Evolutionary conservation across 2,113 vertebrate genomes (phyloP).

Genomic region (Mellivora capensis): DNA sequence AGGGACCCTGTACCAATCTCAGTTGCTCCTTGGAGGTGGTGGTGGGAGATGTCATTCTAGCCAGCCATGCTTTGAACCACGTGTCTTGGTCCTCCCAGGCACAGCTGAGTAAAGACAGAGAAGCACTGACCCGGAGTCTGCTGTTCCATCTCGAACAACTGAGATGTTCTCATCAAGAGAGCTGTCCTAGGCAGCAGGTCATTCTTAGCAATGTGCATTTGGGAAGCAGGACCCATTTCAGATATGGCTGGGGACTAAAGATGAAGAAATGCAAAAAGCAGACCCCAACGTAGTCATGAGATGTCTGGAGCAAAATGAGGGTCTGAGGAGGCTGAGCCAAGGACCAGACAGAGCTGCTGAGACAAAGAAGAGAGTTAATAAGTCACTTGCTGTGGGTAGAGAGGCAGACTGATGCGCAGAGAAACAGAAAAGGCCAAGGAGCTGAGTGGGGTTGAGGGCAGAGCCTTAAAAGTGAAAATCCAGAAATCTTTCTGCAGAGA

Average conservation of each 20-base stretch:
- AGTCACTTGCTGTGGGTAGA: background rate
- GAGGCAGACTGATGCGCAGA: background rate
- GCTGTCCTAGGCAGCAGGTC: background rate
- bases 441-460: background rate
- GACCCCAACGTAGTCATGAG: background rate
- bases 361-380: background rate
- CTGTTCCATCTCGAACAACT: background rate
- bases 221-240: background rate
- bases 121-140: background rate
- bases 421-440: background rate
- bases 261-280: background rate
- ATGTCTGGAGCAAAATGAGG: background rate
- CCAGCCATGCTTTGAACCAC: background rate
- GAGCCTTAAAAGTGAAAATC: background rate
- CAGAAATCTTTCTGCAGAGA: background rate
- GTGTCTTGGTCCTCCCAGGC: background rate
- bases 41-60: accelerated
- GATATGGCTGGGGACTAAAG: background rate
- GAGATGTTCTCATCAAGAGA: background rate
- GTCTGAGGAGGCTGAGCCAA: background rate
- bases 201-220: background rate
- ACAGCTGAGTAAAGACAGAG: background rate
- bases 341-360: background rate
- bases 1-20: background rate
- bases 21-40: background rate